Evolutionary conservation across 2,113 vertebrate genomes (phyloP).

Genomic region (Tiliqua scincoides): DNA sequence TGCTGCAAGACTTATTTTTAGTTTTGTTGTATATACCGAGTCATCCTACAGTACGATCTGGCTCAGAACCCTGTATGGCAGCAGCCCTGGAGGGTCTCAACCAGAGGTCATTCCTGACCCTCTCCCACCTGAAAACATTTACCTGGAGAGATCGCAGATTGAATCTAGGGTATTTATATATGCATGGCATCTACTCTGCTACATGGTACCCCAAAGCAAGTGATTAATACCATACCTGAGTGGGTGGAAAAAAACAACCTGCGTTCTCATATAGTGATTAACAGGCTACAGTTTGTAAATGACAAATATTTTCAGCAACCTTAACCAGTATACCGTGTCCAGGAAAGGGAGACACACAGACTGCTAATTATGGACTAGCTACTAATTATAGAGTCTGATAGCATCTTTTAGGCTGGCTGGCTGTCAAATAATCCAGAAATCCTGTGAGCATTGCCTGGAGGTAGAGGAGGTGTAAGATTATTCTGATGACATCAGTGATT

Average conservation of each 20-base stretch:
- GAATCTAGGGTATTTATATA: no score
- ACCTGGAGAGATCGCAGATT: no score
- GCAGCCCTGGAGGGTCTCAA: no score
- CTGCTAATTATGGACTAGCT: constrained; percentile 13
- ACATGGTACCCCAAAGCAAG: not conserved
- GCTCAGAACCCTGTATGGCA: no score
- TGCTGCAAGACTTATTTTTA: no score
- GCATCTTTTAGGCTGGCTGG: not conserved
- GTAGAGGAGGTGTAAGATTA: not conserved
- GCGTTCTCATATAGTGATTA: no score
- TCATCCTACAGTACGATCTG: no score
- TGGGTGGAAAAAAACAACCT: not conserved
- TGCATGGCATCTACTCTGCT: no score
- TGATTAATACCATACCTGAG: not conserved
- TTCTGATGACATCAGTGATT: not conserved
- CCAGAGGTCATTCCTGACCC: no score
- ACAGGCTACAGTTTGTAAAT: not conserved
- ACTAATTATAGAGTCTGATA: constrained; percentile 10
- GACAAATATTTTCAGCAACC: not conserved
- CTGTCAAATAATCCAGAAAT: not conserved
- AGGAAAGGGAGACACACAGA: constrained; percentile 8
- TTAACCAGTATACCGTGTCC: constrained; percentile 12
- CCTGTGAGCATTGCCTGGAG: fast-evolving
- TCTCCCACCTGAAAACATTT: no score
- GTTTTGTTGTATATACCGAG: no score